Conservation (phyloP, 2,113 vertebrate genomes). For the Nibea albiflora region DNA sequence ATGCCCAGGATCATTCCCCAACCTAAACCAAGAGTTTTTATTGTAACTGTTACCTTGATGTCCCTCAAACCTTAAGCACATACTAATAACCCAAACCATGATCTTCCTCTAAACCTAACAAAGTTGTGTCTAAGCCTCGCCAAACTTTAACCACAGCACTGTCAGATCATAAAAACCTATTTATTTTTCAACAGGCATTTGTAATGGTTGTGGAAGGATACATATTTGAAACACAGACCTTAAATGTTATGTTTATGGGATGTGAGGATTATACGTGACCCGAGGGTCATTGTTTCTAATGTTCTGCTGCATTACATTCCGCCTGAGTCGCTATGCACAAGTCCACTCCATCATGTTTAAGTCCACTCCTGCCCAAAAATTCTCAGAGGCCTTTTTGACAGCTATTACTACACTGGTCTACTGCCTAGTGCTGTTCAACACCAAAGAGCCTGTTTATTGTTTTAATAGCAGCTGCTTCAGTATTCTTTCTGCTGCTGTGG, state of each 20-base stretch:
- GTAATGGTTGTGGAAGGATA: background rate
- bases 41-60: too few species aligned
- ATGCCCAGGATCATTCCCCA: background rate
- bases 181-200: background rate
- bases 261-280: conserved; percentile 8
- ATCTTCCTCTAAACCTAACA: background rate
- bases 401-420: conserved; percentile 33
- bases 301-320: conserved; percentile 16
- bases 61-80: too few species aligned
- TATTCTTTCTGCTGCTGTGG: conserved; percentile 45
- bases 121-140: background rate
- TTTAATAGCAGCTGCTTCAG: conserved; percentile 59
- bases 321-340: background rate
- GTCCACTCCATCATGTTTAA: conserved; percentile 59
- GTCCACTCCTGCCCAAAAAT: conserved; percentile 23
- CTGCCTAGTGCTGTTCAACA: conserved; percentile 24
- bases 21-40: background rate
- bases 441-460: conserved; percentile 58
- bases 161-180: background rate
- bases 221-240: conserved; percentile 1
- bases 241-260: background rate
- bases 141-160: background rate
- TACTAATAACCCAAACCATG: background rate
- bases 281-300: conserved; percentile 26
- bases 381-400: conserved; percentile 64